These are phyloP conservation scores for Chaetops frenatus DNA, from an alignment of 2,113 vertebrate species.

Conservation along the genomic window DNA sequence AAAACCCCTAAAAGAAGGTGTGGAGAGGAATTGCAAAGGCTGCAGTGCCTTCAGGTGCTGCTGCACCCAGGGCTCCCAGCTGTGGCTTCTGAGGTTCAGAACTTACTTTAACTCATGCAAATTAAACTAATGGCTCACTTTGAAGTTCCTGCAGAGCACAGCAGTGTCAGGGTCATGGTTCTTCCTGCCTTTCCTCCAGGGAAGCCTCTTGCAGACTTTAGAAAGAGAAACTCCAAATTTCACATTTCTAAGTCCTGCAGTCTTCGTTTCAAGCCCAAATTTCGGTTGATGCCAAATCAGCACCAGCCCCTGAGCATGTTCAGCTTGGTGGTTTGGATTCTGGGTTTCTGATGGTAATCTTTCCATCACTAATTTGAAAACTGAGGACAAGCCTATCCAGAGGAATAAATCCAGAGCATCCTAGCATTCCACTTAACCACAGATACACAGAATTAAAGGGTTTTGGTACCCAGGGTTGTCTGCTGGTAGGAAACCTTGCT, in stretches of 20 bases:
- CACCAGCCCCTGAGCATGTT: not conserved
- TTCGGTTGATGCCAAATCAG: not conserved
- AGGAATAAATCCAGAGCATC: not conserved
- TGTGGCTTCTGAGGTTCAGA: not conserved
- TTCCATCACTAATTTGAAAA: not conserved
- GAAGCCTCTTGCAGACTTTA: not conserved
- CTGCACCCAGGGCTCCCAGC: not conserved
- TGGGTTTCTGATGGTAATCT: not conserved
- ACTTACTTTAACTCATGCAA: not conserved
- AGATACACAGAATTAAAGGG: fast-evolving
- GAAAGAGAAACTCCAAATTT: not conserved
- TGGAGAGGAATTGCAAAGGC: not conserved
- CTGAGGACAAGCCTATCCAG: not conserved
- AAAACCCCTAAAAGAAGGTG: not conserved
- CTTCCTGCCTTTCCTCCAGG: not conserved
- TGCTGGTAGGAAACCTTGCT: not conserved
- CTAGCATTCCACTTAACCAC: not conserved
- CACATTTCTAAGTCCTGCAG: not conserved
- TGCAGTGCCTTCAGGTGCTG: not conserved
- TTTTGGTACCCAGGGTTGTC: not conserved
- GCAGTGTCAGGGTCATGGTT: not conserved
- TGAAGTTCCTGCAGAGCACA: not conserved
- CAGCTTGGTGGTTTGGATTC: not conserved
- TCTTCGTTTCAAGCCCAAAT: not conserved
- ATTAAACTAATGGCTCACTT: not conserved